Evolutionary conservation across 2,113 vertebrate species (phyloP).

Genomic region (Pipra filicauda): DNA sequence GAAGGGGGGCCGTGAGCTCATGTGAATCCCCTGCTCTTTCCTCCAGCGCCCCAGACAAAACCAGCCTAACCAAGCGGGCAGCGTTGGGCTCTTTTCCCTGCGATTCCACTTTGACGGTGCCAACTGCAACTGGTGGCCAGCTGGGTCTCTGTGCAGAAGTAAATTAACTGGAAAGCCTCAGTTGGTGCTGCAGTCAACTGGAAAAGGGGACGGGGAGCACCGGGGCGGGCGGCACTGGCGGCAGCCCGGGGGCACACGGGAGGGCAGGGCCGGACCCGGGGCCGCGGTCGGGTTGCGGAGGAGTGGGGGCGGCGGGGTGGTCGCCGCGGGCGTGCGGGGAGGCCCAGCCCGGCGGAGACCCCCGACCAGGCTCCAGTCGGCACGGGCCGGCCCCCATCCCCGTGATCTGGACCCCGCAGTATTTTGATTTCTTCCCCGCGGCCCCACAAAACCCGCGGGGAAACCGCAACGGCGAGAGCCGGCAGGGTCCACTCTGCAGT

Average conservation of each 20-base stretch:
- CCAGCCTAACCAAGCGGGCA: conserved; percentile 18
- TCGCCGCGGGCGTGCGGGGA: too few relatives aligned
- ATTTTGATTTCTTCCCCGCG: background rate
- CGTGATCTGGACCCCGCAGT: fast-evolving
- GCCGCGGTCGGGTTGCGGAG: background rate
- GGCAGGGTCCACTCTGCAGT: background rate
- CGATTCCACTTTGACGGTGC: background rate
- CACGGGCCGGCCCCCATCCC: too few relatives aligned
- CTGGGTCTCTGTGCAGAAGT: conserved; percentile 51
- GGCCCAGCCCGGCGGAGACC: background rate
- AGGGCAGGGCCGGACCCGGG: background rate
- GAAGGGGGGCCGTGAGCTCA: background rate
- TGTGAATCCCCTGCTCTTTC: conserved; percentile 10
- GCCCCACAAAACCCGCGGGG: background rate
- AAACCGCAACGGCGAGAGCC: background rate
- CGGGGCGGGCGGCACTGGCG: background rate
- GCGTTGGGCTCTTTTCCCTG: background rate
- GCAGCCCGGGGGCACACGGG: background rate
- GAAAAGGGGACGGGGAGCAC: background rate
- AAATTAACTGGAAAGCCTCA: conserved; percentile 68
- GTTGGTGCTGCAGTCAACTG: conserved; percentile 18
- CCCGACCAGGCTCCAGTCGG: too few relatives aligned
- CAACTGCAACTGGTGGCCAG: conserved; percentile 54
- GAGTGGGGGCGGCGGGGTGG: background rate
- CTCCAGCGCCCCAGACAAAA: conserved; percentile 4